phyloP scores from a whole-genome alignment of 2,888 invertebrate species.

The Plebejus argus region DNA sequence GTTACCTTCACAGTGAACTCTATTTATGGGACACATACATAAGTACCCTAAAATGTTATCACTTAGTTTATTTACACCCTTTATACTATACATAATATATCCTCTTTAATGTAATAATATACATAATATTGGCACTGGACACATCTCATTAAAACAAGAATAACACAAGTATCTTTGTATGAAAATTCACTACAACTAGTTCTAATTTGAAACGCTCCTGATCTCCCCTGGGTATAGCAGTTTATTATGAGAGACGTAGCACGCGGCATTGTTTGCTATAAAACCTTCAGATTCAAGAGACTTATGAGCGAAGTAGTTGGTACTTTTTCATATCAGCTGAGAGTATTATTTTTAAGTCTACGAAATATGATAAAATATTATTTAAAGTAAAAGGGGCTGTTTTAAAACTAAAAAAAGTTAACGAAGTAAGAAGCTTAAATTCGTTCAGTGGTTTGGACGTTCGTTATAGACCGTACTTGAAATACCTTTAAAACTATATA shows the following conservation, averaged over 20 bases:
- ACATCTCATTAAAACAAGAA: neutral
- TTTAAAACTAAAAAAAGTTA: too few relatives aligned
- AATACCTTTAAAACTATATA: too few relatives aligned
- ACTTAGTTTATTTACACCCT: too few relatives aligned
- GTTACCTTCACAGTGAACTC: too few relatives aligned
- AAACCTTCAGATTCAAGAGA: neutral
- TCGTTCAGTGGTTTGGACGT: too few relatives aligned
- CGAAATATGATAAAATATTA: neutral
- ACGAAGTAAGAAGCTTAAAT: too few relatives aligned
- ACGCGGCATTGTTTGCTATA: neutral
- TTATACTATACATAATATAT: too few relatives aligned
- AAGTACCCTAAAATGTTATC: too few relatives aligned
- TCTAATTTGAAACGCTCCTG: slow-evolving; percentile 16
- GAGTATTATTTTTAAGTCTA: neutral
- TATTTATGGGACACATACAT: too few relatives aligned
- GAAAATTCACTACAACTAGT: neutral
- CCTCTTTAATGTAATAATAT: too few relatives aligned
- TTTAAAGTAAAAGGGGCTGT: too few relatives aligned
- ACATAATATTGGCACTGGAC: neutral
- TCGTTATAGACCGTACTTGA: too few relatives aligned
- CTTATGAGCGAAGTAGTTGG: neutral
- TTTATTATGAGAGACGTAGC: neutral
- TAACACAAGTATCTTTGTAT: neutral
- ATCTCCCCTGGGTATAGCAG: neutral
- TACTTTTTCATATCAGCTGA: neutral